phyloP scores from a whole-genome alignment of 1,140 invertebrate genomes.

The Galleria mellonella region DNA sequence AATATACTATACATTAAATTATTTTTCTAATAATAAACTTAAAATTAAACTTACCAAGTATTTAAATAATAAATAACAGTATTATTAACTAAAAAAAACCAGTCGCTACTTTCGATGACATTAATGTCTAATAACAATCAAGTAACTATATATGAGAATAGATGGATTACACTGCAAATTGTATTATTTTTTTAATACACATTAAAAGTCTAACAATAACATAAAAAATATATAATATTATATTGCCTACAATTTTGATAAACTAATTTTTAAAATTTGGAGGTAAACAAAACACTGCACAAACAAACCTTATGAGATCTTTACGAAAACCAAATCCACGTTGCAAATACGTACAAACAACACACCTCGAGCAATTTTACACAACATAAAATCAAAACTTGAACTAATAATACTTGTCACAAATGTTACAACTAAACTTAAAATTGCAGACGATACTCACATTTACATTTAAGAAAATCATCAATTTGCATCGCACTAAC shows the following conservation, averaged over 20 bases:
- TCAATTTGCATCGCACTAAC: conserved; percentile 10
- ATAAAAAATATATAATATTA: conserved; percentile 29
- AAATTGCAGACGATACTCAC: conserved; percentile 5
- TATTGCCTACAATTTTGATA: conserved; percentile 48
- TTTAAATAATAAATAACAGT: conserved; percentile 70
- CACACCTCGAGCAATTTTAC: conserved; percentile 48
- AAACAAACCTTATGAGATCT: conserved; percentile 73
- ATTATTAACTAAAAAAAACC: conserved; percentile 29
- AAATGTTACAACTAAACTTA: conserved; percentile 12
- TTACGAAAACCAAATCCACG: conserved; percentile 70
- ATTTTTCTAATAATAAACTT: conserved; percentile 21
- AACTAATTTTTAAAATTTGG: conserved; percentile 66
- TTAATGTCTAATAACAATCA: neutral
- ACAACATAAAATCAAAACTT: conserved; percentile 34
- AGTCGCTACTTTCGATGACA: conserved; percentile 24
- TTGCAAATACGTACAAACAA: conserved; percentile 51
- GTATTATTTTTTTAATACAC: conserved; percentile 17
- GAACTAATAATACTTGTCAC: conserved; percentile 61
- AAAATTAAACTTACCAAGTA: conserved; percentile 24
- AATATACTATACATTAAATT: conserved; percentile 17
- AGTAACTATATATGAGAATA: conserved; percentile 13
- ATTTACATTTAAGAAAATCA: conserved; percentile 8
- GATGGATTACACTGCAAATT: conserved; percentile 20
- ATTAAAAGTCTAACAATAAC: conserved; percentile 36
- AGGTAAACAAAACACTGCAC: conserved; percentile 71